These are phyloP conservation scores for Onthophagus sagittarius DNA, from an alignment of 2,888 invertebrate genomes.

Conservation along the genomic window DNA sequence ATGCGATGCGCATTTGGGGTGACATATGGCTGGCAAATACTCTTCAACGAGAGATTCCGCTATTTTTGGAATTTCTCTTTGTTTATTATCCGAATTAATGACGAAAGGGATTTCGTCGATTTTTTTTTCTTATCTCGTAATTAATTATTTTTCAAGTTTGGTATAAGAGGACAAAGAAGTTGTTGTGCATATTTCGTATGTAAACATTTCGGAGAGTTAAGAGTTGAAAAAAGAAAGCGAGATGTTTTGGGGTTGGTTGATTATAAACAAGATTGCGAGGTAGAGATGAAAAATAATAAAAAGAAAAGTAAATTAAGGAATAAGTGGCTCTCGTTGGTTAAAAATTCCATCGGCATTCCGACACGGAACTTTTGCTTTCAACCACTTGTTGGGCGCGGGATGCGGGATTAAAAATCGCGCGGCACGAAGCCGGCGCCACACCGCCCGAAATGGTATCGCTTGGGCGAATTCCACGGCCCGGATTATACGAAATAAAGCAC, in stretches of 20 bases:
- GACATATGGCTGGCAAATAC: not conserved
- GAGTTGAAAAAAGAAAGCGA: not conserved
- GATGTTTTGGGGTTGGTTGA: not conserved
- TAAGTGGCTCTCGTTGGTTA: not conserved
- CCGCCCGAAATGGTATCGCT: not conserved
- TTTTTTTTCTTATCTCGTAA: too few species aligned
- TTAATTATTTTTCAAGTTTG: too few species aligned
- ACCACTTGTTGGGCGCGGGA: not conserved
- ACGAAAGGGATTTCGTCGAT: too few species aligned
- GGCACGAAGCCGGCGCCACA: not conserved
- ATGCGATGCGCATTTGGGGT: conserved; percentile 5
- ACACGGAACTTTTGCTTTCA: not conserved
- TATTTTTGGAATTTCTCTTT: not conserved
- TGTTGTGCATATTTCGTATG: not conserved
- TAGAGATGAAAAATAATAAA: too few species aligned
- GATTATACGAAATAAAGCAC: not conserved
- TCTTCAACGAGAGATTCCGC: not conserved
- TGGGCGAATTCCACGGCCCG: not conserved
- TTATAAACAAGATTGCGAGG: not conserved
- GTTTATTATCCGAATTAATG: not conserved
- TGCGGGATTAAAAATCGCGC: not conserved
- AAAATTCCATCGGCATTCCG: not conserved
- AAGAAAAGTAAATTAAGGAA: not conserved
- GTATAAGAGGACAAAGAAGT: not conserved
- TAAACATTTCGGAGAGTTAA: not conserved